Evolutionary conservation across 2,888 invertebrate species (phyloP).

Genomic region (Polydrusus cervinus): DNA sequence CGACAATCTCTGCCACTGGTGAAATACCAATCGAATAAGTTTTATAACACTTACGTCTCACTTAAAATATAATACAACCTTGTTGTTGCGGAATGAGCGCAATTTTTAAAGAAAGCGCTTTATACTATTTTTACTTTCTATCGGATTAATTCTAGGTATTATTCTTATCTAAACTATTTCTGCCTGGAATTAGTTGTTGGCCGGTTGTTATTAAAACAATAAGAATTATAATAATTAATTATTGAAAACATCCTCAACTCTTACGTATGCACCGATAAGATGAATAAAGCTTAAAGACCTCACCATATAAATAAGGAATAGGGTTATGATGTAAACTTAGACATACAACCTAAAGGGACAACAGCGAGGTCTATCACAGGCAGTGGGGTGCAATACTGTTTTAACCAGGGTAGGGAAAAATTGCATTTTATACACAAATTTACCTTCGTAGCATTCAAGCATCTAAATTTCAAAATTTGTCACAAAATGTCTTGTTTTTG

Average conservation of each 20-base stretch:
- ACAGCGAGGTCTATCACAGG: too few species aligned
- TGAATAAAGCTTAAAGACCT: too few species aligned
- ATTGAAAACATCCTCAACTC: not conserved
- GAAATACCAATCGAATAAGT: slow-evolving; percentile 16
- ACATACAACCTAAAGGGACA: too few species aligned
- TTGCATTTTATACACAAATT: too few species aligned
- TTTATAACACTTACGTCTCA: slow-evolving; percentile 21
- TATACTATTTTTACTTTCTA: slow-evolving; percentile 26
- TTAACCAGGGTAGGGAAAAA: too few species aligned
- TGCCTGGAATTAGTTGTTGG: not conserved
- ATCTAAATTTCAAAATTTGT: too few species aligned
- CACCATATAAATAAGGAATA: too few species aligned
- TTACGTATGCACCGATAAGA: not conserved
- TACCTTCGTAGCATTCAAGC: too few species aligned
- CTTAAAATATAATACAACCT: slow-evolving; percentile 26
- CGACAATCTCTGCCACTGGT: slow-evolving; percentile 5
- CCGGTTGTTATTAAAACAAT: slow-evolving; percentile 6
- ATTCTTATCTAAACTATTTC: slow-evolving; percentile 14
- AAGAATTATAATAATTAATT: not conserved
- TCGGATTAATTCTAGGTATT: slow-evolving; percentile 16
- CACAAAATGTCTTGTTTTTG: too few species aligned
- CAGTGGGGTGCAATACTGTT: too few species aligned
- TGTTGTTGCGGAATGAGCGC: slow-evolving; percentile 16
- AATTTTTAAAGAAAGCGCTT: slow-evolving; percentile 17
- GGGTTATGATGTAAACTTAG: too few species aligned